Conservation (phyloP, 2,113 vertebrate species). For the Festucalex cinctus region DNA sequence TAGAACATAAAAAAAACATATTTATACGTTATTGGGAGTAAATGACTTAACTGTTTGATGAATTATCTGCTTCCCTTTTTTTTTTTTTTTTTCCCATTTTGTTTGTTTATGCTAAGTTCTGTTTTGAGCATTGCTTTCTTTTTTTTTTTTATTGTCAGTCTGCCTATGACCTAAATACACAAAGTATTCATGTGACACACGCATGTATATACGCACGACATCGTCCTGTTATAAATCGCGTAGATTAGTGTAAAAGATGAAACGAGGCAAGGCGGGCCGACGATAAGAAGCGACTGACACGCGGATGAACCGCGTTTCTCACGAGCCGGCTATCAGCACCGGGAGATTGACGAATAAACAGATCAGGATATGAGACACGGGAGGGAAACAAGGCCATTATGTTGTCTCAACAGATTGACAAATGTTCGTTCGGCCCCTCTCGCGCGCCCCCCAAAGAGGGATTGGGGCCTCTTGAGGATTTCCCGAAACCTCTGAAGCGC, state of each 20-base stretch:
- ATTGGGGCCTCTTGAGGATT: slow-evolving; percentile 65
- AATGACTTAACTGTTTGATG: too few species aligned
- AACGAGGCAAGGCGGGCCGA: slow-evolving; percentile 35
- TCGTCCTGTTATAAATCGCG: slow-evolving; percentile 42
- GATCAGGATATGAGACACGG: slow-evolving; percentile 52
- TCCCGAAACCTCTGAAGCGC: slow-evolving; percentile 64
- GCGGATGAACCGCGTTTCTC: slow-evolving; percentile 26
- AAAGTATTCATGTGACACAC: too few species aligned
- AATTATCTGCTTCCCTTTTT: too few species aligned
- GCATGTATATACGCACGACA: slow-evolving; percentile 35
- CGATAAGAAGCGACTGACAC: slow-evolving; percentile 53
- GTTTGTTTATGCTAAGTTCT: too few species aligned
- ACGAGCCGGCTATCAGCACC: slow-evolving; percentile 23
- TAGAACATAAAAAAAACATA: too few species aligned
- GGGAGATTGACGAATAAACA: slow-evolving; percentile 48
- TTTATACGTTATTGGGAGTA: too few species aligned
- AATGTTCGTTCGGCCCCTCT: not conserved
- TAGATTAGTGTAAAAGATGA: slow-evolving; percentile 54
- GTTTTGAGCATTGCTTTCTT: not conserved
- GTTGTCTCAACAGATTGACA: slow-evolving; percentile 39
- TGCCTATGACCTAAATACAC: slow-evolving; percentile 30
- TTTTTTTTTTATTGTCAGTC: slow-evolving; percentile 19
- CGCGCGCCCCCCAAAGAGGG: slow-evolving; percentile 46
- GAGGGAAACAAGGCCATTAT: slow-evolving; percentile 50
- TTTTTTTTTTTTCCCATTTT: too few species aligned